These are phyloP conservation scores for Oryctes rhinoceros DNA, from an alignment of 1,140 invertebrate species.

Conservation along the genomic window DNA sequence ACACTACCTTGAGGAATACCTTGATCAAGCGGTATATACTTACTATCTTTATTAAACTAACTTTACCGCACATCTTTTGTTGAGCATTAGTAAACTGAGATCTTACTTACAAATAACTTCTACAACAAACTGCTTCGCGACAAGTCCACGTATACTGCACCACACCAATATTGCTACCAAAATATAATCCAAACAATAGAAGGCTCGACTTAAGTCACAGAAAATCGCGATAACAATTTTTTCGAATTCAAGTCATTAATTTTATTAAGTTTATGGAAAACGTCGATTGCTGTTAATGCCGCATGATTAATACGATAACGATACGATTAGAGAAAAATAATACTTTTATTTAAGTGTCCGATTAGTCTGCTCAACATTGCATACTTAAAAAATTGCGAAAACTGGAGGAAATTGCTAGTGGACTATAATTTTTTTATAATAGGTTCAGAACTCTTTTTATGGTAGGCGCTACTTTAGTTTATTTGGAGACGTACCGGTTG, in stretches of 20 bases:
- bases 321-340: background rate
- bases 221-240: background rate
- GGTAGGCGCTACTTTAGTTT: background rate
- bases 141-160: background rate
- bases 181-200: too few species aligned
- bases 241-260: background rate
- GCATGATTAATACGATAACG: background rate
- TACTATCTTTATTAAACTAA: background rate
- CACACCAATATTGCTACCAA: background rate
- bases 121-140: background rate
- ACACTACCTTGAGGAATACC: background rate
- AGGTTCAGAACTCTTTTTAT: background rate
- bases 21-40: background rate
- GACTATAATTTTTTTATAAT: background rate
- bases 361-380: background rate
- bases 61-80: background rate
- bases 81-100: background rate
- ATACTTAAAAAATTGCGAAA: background rate
- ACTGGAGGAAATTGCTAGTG: background rate
- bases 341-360: background rate
- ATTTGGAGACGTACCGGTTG: background rate
- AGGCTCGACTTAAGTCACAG: constrained; percentile 6
- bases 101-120: background rate
- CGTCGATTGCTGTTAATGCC: background rate
- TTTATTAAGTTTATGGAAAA: background rate